Percentiles rank a stretch among this genome's conserved stretches.
Conservation (phyloP, 2,888 invertebrate species). For the Scaptomyza caliginosa region DNA sequence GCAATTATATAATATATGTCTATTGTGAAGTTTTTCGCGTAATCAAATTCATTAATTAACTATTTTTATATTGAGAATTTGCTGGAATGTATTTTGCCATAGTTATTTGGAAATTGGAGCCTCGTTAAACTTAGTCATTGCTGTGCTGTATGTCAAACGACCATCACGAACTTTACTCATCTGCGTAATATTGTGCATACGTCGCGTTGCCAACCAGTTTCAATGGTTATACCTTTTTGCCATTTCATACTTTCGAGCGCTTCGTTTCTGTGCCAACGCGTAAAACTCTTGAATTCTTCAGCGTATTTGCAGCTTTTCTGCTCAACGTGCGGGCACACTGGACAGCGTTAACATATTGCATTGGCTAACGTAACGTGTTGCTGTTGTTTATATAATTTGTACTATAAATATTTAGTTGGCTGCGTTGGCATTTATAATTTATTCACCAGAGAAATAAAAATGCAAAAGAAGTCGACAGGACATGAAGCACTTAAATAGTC, state of each 20-base stretch:
- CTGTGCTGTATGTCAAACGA: neutral
- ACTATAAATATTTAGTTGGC: constrained; percentile 40
- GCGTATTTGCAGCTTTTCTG: constrained; percentile 56
- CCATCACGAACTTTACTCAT: constrained; percentile 9
- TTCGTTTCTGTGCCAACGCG: constrained; percentile 28
- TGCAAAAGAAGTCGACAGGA: constrained; percentile 35
- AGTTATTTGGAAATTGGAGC: neutral
- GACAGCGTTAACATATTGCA: neutral
- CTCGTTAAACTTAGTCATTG: neutral
- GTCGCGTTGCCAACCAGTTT: constrained; percentile 14
- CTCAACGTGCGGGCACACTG: constrained; percentile 13
- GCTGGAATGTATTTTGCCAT: neutral
- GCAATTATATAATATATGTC: neutral
- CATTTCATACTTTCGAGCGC: constrained; percentile 52
- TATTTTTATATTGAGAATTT: neutral
- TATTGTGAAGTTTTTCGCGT: neutral
- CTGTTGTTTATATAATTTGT: constrained; percentile 58
- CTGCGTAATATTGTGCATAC: constrained; percentile 39
- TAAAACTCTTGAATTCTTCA: constrained; percentile 68
- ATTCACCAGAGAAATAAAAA: constrained; percentile 48
- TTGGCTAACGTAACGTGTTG: constrained; percentile 11
- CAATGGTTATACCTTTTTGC: constrained; percentile 9
- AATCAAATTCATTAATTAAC: neutral
- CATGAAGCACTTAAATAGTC: constrained; percentile 19
- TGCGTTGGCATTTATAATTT: constrained; percentile 54